A percentile compares a stretch with the other conserved stretches of the same genome.
Evolutionary conservation across 2,113 vertebrate genomes (phyloP).

Genomic region (Australoheros scitulus): DNA sequence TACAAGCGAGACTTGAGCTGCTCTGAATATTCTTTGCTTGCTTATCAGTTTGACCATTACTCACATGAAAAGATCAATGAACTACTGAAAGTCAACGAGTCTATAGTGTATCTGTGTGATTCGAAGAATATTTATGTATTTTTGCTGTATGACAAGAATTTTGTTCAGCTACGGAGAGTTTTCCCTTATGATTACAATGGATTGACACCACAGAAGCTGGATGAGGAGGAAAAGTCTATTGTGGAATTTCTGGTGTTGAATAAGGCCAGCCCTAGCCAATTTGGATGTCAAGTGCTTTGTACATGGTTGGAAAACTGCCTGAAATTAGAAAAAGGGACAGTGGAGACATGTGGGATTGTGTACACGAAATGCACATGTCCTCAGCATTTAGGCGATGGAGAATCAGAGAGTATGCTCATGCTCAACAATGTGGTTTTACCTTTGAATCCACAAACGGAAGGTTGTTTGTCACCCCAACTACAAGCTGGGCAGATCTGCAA

Average conservation of each 20-base stretch:
- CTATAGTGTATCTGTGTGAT: conserved; percentile 97
- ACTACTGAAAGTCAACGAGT: conserved; percentile 95
- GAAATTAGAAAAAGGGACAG: conserved; percentile 93
- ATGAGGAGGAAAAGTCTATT: conserved; percentile 94
- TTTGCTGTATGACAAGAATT: conserved; percentile 99
- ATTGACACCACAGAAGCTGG: conserved; percentile 90
- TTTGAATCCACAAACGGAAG: conserved; percentile 97
- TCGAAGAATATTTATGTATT: conserved; percentile 97
- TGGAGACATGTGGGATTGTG: conserved; percentile 96
- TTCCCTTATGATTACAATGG: conserved; percentile 91
- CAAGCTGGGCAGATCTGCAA: conserved; percentile 97
- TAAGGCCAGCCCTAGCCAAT: conserved; percentile 98
- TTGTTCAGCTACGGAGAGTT: conserved; percentile 95
- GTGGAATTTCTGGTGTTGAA: conserved; percentile 99
- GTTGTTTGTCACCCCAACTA: conserved; percentile 96
- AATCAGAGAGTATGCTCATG: conserved; percentile 89
- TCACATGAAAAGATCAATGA: conserved; percentile 99
- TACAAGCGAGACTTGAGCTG: conserved; percentile 98
- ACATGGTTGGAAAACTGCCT: conserved; percentile 99
- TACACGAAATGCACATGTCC: conserved; percentile 98
- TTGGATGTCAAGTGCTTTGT: conserved; percentile 97
- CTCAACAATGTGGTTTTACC: conserved; percentile 98
- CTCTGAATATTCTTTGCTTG: conserved; percentile 96
- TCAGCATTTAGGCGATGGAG: conserved; percentile 96
- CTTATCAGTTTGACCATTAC: conserved; percentile 99